Percentiles rank a stretch among this genome's conserved stretches.
phyloP scores from a whole-genome alignment of 1,140 invertebrate species.

The Sinella curviseta region DNA sequence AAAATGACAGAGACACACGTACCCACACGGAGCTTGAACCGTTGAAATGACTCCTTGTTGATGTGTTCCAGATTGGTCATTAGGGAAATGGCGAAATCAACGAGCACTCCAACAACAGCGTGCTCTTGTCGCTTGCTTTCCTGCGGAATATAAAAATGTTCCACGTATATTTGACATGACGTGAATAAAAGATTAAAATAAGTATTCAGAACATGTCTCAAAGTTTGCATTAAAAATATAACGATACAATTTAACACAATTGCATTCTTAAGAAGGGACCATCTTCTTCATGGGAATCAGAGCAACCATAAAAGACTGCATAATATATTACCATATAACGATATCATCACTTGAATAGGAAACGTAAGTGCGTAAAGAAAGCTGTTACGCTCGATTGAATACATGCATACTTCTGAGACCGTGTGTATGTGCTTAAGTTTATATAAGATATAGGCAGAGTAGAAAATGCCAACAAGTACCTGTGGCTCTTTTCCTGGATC shows the following conservation, averaged over 20 bases:
- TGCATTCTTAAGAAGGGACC: no score
- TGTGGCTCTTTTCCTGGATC: constrained; percentile 76
- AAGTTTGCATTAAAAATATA: no score
- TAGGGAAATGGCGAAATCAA: constrained; percentile 90
- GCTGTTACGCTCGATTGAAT: background rate
- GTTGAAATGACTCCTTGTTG: constrained; percentile 94
- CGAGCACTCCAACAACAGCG: constrained; percentile 82
- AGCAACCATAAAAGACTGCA: no score
- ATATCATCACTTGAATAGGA: no score
- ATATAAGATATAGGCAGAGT: background rate
- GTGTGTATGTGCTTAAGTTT: background rate
- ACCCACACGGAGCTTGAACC: constrained; percentile 90
- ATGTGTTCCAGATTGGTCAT: constrained; percentile 91
- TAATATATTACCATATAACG: no score
- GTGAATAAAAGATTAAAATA: no score
- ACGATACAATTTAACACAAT: no score
- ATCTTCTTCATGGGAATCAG: no score
- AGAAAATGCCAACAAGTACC: constrained; percentile 23
- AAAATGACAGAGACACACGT: constrained; percentile 53
- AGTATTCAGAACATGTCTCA: no score
- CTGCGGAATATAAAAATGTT: constrained; percentile 56
- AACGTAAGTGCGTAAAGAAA: no score
- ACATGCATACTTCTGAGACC: no score
- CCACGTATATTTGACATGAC: no score
- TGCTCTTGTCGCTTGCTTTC: constrained; percentile 74